A percentile compares a stretch with the other conserved stretches of the same genome.
Conservation (phyloP, 1,140 invertebrate genomes). For the Magallana gigas region DNA sequence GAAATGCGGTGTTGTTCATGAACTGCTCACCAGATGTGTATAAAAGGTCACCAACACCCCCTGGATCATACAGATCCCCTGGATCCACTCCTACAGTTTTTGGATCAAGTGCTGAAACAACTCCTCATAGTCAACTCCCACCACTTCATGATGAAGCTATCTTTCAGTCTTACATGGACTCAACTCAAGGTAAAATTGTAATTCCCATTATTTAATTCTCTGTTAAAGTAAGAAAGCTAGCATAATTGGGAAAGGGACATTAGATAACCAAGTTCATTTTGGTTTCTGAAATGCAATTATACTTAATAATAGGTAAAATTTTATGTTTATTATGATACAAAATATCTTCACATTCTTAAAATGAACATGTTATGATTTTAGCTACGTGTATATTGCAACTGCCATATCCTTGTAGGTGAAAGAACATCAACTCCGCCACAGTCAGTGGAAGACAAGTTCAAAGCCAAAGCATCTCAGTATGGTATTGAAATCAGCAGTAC, state of each 20-base stretch:
- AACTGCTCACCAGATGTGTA: constrained; percentile 21
- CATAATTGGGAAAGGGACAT: no score
- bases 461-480: constrained; percentile 42
- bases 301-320: no score
- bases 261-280: no score
- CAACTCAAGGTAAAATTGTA: neutral
- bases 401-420: neutral
- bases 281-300: no score
- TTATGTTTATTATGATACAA: no score
- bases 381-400: no score
- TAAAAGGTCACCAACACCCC: neutral
- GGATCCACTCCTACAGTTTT: neutral
- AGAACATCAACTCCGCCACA: constrained; percentile 4
- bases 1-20: neutral
- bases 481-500: constrained; percentile 43
- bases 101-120: neutral
- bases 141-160: neutral
- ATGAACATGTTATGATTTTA: no score
- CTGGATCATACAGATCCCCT: neutral
- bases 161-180: neutral
- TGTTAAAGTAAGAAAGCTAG: no score
- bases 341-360: no score
- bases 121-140: neutral
- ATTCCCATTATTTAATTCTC: no score
- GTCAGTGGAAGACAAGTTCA: constrained; percentile 36